These are phyloP conservation scores for Aphaenogaster floridana DNA, from an alignment of 1,140 invertebrate species.

Conservation along the genomic window DNA sequence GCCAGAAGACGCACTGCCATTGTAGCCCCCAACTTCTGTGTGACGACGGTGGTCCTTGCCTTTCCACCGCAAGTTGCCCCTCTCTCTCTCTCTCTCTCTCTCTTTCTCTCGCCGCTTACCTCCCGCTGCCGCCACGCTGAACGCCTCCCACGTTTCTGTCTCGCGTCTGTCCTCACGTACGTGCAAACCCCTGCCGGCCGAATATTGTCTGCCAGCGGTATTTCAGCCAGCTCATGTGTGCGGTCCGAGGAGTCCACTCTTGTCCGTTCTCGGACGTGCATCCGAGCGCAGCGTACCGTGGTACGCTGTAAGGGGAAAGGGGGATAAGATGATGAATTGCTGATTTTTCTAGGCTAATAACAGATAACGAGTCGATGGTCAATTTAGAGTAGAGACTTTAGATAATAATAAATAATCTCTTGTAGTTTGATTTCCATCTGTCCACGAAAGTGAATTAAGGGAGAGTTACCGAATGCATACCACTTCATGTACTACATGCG, in stretches of 20 bases:
- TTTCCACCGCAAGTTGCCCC: slow-evolving; percentile 21
- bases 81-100: background rate
- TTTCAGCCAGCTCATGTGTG: slow-evolving; percentile 24
- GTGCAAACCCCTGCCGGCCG: slow-evolving; percentile 10
- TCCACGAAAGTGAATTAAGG: too few relatives aligned
- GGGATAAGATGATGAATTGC: too few relatives aligned
- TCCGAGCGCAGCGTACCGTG: background rate
- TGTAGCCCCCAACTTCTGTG: slow-evolving; percentile 76
- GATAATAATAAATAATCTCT: too few relatives aligned
- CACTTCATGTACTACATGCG: too few relatives aligned
- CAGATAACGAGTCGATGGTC: too few relatives aligned
- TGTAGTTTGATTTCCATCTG: too few relatives aligned
- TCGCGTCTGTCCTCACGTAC: slow-evolving; percentile 37
- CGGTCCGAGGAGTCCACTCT: slow-evolving; percentile 26
- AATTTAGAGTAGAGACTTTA: too few relatives aligned
- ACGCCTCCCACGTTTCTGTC: slow-evolving; percentile 8
- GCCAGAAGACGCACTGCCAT: slow-evolving; percentile 82
- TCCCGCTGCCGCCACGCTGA: slow-evolving; percentile 52
- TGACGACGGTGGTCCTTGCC: slow-evolving; percentile 58
- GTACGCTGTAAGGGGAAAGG: too few relatives aligned
- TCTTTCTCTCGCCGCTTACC: slow-evolving; percentile 10
- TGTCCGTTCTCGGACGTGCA: slow-evolving; percentile 19
- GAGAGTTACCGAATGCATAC: too few relatives aligned
- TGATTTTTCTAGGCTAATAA: too few relatives aligned
- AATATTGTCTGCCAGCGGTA: slow-evolving; percentile 68